A percentile compares a stretch with the other conserved stretches of the same genome.
Conservation (phyloP, 2,113 vertebrate species). For the Dendrocopos noguchii region DNA sequence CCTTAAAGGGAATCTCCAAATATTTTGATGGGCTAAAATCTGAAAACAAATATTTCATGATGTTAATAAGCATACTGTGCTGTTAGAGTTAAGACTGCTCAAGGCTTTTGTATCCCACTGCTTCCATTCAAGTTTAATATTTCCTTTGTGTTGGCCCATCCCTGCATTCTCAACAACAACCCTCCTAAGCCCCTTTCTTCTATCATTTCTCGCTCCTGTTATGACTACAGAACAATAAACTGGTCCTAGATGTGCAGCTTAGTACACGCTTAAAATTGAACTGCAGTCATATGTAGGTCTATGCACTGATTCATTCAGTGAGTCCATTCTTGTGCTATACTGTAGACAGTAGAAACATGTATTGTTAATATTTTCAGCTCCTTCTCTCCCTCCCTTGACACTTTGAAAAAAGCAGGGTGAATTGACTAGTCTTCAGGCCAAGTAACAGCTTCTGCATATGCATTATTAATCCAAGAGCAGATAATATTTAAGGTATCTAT, state of each 20-base stretch:
- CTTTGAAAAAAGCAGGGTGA: not conserved
- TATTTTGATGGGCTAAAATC: not conserved
- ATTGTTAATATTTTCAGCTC: not conserved
- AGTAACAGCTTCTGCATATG: not conserved
- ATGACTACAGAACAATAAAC: not conserved
- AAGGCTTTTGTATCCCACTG: not conserved
- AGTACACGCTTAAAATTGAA: not conserved
- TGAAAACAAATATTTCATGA: not conserved
- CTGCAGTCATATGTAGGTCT: rapidly evolving
- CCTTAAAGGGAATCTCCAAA: not conserved
- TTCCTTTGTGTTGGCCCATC: not conserved
- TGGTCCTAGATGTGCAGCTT: not conserved
- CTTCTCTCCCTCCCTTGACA: too few relatives aligned
- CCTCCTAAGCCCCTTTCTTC: not conserved
- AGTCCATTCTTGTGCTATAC: not conserved
- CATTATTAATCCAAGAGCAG: not conserved
- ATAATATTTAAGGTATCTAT: not conserved
- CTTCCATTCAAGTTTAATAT: not conserved
- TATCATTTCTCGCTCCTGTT: not conserved
- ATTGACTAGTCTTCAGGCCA: not conserved
- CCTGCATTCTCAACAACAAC: not conserved
- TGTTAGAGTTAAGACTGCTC: not conserved
- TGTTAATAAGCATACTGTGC: not conserved
- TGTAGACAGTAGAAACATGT: not conserved
- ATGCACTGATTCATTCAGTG: not conserved